Evolutionary conservation across 2,888 invertebrate genomes (phyloP).

Genomic region (Steinernema carpocapsae): DNA sequence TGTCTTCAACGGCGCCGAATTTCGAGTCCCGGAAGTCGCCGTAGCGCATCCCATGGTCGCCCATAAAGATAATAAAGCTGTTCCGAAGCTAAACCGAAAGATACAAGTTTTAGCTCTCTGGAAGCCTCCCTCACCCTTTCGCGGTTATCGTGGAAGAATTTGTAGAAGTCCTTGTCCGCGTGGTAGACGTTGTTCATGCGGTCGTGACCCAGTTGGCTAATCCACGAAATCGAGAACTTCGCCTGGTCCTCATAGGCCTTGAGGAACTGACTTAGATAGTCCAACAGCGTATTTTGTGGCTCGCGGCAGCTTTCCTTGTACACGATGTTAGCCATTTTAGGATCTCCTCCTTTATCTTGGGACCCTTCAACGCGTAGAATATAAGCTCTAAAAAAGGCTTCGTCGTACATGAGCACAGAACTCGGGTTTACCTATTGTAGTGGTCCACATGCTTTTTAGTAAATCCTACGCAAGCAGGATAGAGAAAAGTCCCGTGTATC

Average conservation of each 20-base stretch:
- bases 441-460: conserved; percentile 51
- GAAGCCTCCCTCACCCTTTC: conserved; percentile 38
- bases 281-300: conserved; percentile 46
- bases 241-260: conserved; percentile 49
- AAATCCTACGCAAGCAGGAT: conserved; percentile 55
- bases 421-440: conserved; percentile 51
- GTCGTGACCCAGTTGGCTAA: conserved; percentile 51
- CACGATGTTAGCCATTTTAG: conserved; percentile 36
- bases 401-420: too few relatives aligned
- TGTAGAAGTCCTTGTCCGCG: conserved; percentile 51
- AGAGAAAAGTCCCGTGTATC: conserved; percentile 55
- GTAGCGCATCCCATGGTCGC: conserved; percentile 55
- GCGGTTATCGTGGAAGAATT: conserved; percentile 47
- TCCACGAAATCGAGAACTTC: conserved; percentile 56
- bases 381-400: too few relatives aligned
- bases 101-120: too few relatives aligned
- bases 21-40: conserved; percentile 46
- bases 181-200: conserved; percentile 49
- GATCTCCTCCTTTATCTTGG: conserved; percentile 37
- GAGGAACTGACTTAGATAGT: conserved; percentile 51
- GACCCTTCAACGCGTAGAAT: conserved; percentile 36
- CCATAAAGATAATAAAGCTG: conserved; percentile 53
- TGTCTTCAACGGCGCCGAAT: conserved; percentile 50
- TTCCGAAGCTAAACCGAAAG: conserved; percentile 49
- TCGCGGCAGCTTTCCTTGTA: conserved; percentile 48